A percentile compares a stretch with the other conserved stretches of the same genome.
Conservation (phyloP, 2,888 invertebrate genomes). For the Atherix ibis region DNA sequence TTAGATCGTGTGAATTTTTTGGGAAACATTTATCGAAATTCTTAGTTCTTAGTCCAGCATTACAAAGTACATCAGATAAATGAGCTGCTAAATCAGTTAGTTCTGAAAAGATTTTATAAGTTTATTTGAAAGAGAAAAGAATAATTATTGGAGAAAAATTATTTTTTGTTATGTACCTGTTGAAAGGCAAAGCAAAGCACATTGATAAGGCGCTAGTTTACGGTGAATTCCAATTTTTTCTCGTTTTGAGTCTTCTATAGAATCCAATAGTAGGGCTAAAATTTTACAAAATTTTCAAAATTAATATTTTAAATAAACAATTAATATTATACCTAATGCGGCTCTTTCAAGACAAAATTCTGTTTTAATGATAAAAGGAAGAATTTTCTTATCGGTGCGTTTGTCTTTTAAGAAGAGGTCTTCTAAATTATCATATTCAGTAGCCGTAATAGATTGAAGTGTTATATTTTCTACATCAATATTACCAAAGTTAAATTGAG, state of each 20-base stretch:
- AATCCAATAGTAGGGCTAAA: constrained; percentile 33
- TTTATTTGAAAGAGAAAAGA: too few species aligned
- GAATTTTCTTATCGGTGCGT: constrained; percentile 10
- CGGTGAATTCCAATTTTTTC: constrained; percentile 36
- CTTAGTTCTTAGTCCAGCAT: constrained; percentile 30
- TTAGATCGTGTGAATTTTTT: constrained; percentile 13
- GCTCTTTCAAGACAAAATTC: constrained; percentile 22
- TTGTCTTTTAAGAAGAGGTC: constrained; percentile 17
- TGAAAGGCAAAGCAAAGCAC: constrained; percentile 42
- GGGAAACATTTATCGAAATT: constrained; percentile 21
- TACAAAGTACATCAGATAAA: constrained; percentile 37
- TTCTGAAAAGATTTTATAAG: constrained; percentile 27
- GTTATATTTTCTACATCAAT: constrained; percentile 47
- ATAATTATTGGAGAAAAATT: too few species aligned
- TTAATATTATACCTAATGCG: constrained; percentile 17
- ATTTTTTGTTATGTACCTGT: constrained; percentile 22
- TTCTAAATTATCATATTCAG: constrained; percentile 10
- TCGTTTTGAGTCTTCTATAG: constrained; percentile 34
- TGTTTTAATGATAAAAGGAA: constrained; percentile 22
- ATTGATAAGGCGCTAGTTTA: constrained; percentile 61
- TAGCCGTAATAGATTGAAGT: constrained; percentile 20
- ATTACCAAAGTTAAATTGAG: constrained; percentile 45
- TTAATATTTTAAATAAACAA: background rate
- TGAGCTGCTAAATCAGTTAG: constrained; percentile 39
- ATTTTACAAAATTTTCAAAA: constrained; percentile 1